These are phyloP conservation scores for Chloroclystis v-ata DNA, from an alignment of 2,888 invertebrate species.

Conservation along the genomic window DNA sequence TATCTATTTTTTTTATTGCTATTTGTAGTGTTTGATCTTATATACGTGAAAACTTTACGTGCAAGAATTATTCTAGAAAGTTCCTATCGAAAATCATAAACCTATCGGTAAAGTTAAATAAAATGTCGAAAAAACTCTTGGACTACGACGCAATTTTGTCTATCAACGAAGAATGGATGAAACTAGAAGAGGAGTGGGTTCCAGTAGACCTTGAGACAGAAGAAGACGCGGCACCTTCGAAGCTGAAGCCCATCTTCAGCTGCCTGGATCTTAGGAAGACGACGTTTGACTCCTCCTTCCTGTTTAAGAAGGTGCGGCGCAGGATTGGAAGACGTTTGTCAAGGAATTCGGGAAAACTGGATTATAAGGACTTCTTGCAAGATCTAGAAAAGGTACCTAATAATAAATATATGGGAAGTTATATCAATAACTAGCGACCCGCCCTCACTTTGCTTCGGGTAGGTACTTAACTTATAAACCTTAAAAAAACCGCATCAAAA, in stretches of 20 bases:
- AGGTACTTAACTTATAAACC: no score
- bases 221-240: slow-evolving; percentile 39
- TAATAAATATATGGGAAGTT: no score
- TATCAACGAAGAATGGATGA: slow-evolving; percentile 61
- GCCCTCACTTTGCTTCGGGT: no score
- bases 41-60: no score
- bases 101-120: no score
- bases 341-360: slow-evolving; percentile 42
- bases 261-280: slow-evolving; percentile 52
- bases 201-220: slow-evolving; percentile 64
- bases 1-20: no score
- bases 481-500: no score
- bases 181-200: slow-evolving; percentile 61
- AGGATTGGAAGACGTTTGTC: slow-evolving; percentile 49
- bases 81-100: no score
- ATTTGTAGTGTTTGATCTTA: no score
- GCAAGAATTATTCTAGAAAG: no score
- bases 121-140: slow-evolving; percentile 35
- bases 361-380: slow-evolving; percentile 57
- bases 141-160: slow-evolving; percentile 57
- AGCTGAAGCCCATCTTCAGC: slow-evolving; percentile 48
- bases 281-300: slow-evolving; percentile 63
- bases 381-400: slow-evolving; percentile 41
- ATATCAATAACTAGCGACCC: no score
- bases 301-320: slow-evolving; percentile 52